These are phyloP conservation scores for Chromoteleia sp. DNA, from an alignment of 2,888 invertebrate genomes.

Conservation along the genomic window DNA sequence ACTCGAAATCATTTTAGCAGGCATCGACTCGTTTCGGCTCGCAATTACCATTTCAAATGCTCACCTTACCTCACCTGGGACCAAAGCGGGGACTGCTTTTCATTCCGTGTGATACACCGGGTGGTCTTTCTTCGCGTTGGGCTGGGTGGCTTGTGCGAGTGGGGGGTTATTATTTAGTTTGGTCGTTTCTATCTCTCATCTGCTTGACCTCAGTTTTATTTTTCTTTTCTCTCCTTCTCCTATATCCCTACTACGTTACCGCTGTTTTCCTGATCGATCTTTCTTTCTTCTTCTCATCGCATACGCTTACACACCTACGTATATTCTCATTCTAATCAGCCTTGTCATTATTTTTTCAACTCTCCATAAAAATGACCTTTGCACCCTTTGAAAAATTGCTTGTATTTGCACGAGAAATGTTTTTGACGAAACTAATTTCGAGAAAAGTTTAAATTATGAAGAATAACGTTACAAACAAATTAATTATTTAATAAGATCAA, in stretches of 20 bases:
- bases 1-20: conserved; percentile 80
- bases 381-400: conserved; percentile 48
- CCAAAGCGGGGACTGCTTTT: conserved; percentile 75
- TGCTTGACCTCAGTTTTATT: conserved; percentile 72
- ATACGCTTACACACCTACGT: conserved; percentile 78
- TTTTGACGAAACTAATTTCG: too few species aligned
- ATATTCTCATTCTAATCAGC: conserved; percentile 83
- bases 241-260: conserved; percentile 45
- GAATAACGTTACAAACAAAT: too few species aligned
- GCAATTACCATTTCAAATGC: conserved; percentile 84
- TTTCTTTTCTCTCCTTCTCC: conserved; percentile 44
- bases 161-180: conserved; percentile 84
- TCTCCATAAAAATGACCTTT: conserved; percentile 73
- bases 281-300: conserved; percentile 44
- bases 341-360: conserved; percentile 75
- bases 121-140: conserved; percentile 81
- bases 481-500: too few species aligned
- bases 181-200: conserved; percentile 82
- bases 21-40: conserved; percentile 71
- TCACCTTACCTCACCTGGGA: conserved; percentile 79
- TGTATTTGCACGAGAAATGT: too few species aligned
- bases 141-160: conserved; percentile 72
- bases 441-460: too few species aligned
- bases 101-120: conserved; percentile 80
- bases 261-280: conserved; percentile 53